A percentile compares a stretch with the other conserved stretches of the same genome.
Conservation (phyloP, 2,797 vertebrate species). For the Tympanoctomys barrerae region DNA sequence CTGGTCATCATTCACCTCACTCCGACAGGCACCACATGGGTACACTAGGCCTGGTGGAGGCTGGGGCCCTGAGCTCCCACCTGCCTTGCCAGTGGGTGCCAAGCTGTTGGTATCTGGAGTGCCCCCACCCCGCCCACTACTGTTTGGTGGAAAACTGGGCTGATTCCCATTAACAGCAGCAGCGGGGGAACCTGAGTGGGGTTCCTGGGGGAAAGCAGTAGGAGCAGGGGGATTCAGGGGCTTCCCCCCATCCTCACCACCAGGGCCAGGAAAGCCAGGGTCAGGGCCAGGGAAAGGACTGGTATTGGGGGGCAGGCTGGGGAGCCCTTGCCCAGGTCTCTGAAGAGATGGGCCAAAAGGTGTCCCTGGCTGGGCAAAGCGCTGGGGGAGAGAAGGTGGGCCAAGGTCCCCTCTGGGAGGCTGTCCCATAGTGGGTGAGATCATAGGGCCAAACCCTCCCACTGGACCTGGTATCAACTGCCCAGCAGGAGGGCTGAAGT, state of each 20-base stretch:
- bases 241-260: slow-evolving; percentile 86
- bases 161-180: slow-evolving; percentile 89
- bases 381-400: slow-evolving; percentile 91
- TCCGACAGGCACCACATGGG: slow-evolving; percentile 95
- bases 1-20: slow-evolving; percentile 98
- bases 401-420: slow-evolving; percentile 93
- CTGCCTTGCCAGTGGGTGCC: slow-evolving; percentile 89
- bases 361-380: slow-evolving; percentile 84
- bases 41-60: slow-evolving; percentile 88
- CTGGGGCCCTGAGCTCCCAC: slow-evolving; percentile 86
- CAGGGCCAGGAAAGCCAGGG: slow-evolving; percentile 83
- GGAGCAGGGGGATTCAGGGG: slow-evolving; percentile 87
- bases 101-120: slow-evolving; percentile 94
- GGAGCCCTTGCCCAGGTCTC: slow-evolving; percentile 85
- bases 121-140: slow-evolving; percentile 90
- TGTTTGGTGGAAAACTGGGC: slow-evolving; percentile 92
- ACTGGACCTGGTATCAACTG: slow-evolving; percentile 89
- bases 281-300: slow-evolving; percentile 88
- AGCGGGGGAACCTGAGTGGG: slow-evolving; percentile 90
- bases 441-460: slow-evolving; percentile 88
- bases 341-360: slow-evolving; percentile 89
- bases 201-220: slow-evolving; percentile 93
- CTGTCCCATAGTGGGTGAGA: slow-evolving; percentile 89
- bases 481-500: slow-evolving; percentile 89
- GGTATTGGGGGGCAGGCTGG: slow-evolving; percentile 93